These are phyloP conservation scores for Amphibalanus amphitrite DNA, from an alignment of 1,140 invertebrate species.

Conservation along the genomic window DNA sequence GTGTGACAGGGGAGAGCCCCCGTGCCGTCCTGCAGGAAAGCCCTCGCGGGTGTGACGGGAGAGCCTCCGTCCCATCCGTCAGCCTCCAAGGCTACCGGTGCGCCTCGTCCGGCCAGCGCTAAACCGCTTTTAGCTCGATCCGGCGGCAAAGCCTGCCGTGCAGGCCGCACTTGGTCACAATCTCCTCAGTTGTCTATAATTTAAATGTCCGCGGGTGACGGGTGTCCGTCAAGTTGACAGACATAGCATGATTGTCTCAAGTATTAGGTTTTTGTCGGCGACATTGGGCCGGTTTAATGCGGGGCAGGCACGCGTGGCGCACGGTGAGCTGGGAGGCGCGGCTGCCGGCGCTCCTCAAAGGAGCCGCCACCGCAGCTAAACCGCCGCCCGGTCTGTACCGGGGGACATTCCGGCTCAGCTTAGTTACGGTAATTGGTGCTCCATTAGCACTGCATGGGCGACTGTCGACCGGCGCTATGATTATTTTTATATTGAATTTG, in stretches of 20 bases:
- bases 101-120: background rate
- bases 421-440: no score
- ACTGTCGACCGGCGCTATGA: no score
- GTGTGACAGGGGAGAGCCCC: no score
- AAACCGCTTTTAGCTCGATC: background rate
- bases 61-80: no score
- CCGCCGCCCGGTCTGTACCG: no score
- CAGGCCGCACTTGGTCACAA: background rate
- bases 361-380: no score
- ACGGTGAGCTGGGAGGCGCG: background rate
- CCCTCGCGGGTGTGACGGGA: no score
- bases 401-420: no score
- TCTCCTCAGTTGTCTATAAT: background rate
- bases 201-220: background rate
- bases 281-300: background rate
- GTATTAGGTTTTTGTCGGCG: background rate
- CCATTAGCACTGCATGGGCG: no score
- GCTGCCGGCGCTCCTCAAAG: background rate
- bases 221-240: background rate
- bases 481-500: no score
- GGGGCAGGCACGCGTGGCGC: background rate
- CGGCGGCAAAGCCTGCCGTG: background rate
- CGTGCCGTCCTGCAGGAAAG: no score
- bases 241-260: conserved; percentile 1
- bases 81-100: background rate